Base-by-base conservation (phyloP, 1,140 invertebrate species). In the Druon quercuslanigerum region DNA sequence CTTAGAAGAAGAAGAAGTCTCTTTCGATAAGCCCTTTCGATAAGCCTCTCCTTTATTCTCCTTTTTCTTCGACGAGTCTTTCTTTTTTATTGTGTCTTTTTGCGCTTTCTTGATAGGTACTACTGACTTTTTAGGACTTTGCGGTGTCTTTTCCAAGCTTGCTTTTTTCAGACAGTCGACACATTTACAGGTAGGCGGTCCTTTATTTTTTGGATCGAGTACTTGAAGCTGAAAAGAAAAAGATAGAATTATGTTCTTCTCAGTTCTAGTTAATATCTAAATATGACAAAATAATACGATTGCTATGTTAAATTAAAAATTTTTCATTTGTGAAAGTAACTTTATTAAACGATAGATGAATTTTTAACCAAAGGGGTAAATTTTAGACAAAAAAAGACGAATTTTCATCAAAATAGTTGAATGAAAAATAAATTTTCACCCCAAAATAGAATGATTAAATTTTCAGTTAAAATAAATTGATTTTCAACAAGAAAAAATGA, bases 201-300 rank as follows among this genome's bases (percentile, higher is more conserved):
- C 87, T 83, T 91, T 92, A 72, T 87, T 90, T 81, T 91, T 92
- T 60, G 87, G 84, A 86, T 92, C 90, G 73, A 91, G 83, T 20
- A 90, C 81, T 86, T 91, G 87, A 74, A 91, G 86, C 88, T 91
- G 51, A 66, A 78, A 82, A 33, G 0, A 66, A 33, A 52, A 56
- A 83, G 73, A 72, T 73, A 77, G 19, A 25, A 25, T 25, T 2
- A 25, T 25, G 25, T 25, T 25, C 25, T 25, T 25, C 25, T 25
- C 25, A 25, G 3, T 25, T 25, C 25, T 25, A 2, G 25, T 25
- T 25, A 25, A 25, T 25, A 25, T 25, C 1, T 25, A 25, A 25
- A 25, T 3, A 3, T 25, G 25, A 2, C 25, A 25, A 25, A 25
- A 25, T 25, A 25, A 3, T 25, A 25, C 25, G 1, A 25, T 25